A percentile compares a stretch with the other conserved stretches of the same genome.
Evolutionary conservation across 2,113 vertebrate genomes (phyloP).

Genomic region (Rhinoptilus africanus): DNA sequence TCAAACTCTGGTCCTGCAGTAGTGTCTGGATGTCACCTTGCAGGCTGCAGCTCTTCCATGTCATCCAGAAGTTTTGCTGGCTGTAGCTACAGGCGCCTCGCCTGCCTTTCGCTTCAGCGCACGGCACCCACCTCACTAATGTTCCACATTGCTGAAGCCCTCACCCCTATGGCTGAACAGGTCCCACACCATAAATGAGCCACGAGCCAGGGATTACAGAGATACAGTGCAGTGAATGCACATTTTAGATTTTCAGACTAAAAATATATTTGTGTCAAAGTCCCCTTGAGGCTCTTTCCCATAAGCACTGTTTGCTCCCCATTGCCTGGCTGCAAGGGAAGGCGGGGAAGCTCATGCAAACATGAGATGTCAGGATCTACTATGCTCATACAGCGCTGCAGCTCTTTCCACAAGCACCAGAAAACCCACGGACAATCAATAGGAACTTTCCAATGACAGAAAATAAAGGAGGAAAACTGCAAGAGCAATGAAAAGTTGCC

Average conservation of each 20-base stretch:
- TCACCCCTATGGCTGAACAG: background rate
- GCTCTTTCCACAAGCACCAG: background rate
- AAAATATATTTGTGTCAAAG: background rate
- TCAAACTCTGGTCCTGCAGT: background rate
- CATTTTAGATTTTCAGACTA: background rate
- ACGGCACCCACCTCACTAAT: background rate
- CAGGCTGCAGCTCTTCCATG: background rate
- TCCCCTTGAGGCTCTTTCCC: background rate
- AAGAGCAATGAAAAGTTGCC: background rate
- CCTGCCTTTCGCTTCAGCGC: background rate
- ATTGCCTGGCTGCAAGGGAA: background rate
- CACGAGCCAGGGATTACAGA: background rate
- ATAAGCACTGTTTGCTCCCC: background rate
- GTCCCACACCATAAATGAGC: background rate
- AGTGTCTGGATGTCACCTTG: background rate
- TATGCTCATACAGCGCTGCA: background rate
- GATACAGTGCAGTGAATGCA: background rate
- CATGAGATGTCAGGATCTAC: background rate
- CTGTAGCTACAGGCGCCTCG: background rate
- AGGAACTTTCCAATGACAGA: background rate
- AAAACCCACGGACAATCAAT: fast-evolving
- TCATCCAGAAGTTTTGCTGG: background rate
- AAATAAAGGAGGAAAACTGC: background rate
- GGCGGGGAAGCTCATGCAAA: background rate
- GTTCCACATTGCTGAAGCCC: background rate